Base-by-base conservation (phyloP, 2,888 invertebrate genomes). In the Dicranocentrus wangi region DNA sequence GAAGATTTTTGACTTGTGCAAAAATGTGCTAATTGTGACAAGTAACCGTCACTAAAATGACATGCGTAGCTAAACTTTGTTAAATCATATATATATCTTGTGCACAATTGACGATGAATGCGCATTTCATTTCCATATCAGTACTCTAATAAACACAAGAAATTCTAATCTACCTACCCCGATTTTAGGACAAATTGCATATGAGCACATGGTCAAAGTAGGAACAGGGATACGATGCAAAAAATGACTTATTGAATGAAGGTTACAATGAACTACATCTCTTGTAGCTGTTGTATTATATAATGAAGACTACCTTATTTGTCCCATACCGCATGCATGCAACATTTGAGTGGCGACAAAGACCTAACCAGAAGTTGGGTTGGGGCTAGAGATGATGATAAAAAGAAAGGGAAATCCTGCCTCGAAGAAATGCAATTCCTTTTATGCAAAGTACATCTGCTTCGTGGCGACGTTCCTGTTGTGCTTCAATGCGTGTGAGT, bases 381-480 rank as follows among this genome's bases (percentile, higher is more conserved):
- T 39, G 21, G 21, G 3, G 55, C 21, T 42, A 23, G 25, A 28
- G 61, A 15, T 72, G 51, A 19, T n/a, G n/a, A n/a, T n/a, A n/a
- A 21, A 73, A 47, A 17, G 73, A 73, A 73, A 73, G 73, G 73
- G 73, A 73, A 73, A 55, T 73, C 65, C 51, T 65, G 53, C 53
- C 55, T 39, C 51, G 15, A 23, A 55, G 51, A 51, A 23, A 2
- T 51, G 28, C 32, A 27, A 69, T 55, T 61, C 72, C 72, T 51
- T 28, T 19, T 51, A 25, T 69, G 47, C 47, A 47, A 47, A 47
- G n/a, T n/a, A 15, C 2, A 25, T 5, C 15, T n/a, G n/a, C 51
- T 61, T 51, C 1, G 15, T 47, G 32, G 19, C 32, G 27, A n/a
- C 2, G 28, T 19, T 1, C 17, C 19, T n/a, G 17, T 13, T 27